Evolutionary conservation across 2,888 invertebrate genomes (phyloP).

Genomic region (Cantharis rufa): DNA sequence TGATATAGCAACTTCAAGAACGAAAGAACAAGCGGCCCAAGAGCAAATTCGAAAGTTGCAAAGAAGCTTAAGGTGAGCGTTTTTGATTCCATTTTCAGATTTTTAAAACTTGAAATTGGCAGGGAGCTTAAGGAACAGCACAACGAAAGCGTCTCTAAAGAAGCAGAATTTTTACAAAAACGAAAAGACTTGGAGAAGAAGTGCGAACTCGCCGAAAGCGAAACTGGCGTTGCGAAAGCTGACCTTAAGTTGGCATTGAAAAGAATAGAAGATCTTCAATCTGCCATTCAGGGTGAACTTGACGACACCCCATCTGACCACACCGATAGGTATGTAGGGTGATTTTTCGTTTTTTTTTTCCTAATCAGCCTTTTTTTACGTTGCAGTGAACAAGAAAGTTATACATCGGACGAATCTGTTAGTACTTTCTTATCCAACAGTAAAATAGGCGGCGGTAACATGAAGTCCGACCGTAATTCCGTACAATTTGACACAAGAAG

Average conservation of each 20-base stretch:
- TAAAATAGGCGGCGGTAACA: conserved; percentile 52
- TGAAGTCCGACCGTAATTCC: conserved; percentile 20
- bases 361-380: neutral
- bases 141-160: conserved; percentile 69
- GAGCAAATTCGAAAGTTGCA: conserved; percentile 78
- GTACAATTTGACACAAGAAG: conserved; percentile 16
- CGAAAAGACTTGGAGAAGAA: conserved; percentile 77
- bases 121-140: conserved; percentile 82
- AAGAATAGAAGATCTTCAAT: conserved; percentile 88
- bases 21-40: conserved; percentile 75
- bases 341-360: neutral
- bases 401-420: conserved; percentile 69
- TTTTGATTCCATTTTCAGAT: neutral
- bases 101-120: conserved; percentile 30
- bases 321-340: conserved; percentile 61
- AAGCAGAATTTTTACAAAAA: conserved; percentile 74
- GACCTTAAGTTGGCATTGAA: conserved; percentile 88
- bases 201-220: conserved; percentile 71
- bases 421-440: conserved; percentile 67
- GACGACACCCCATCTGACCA: conserved; percentile 69
- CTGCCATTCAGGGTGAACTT: conserved; percentile 87
- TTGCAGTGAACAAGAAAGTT: conserved; percentile 66
- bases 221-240: conserved; percentile 71
- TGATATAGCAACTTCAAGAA: conserved; percentile 72
- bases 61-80: conserved; percentile 62